These are phyloP conservation scores for Gobio gobio DNA, from an alignment of 2,113 vertebrate species.

Conservation along the genomic window DNA sequence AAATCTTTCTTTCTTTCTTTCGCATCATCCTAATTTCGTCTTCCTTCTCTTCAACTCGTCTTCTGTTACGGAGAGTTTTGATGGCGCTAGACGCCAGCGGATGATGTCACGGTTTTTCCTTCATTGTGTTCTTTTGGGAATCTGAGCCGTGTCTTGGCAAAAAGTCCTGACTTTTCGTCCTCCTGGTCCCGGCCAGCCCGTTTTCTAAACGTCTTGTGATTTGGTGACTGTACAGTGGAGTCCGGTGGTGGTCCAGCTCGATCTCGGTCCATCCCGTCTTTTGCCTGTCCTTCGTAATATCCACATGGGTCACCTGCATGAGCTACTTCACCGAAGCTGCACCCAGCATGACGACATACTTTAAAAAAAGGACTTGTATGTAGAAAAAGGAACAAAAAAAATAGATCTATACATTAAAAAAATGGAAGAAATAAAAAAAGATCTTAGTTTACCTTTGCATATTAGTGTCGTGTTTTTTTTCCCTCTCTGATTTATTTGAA, in stretches of 20 bases:
- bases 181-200: slow-evolving; percentile 49
- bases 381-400: slow-evolving; percentile 66
- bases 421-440: slow-evolving; percentile 76
- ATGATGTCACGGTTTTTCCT: slow-evolving; percentile 74
- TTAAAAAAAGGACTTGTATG: slow-evolving; percentile 75
- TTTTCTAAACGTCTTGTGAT: slow-evolving; percentile 56
- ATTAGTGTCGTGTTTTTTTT: slow-evolving; percentile 61
- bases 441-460: slow-evolving; percentile 80
- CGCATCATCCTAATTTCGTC: slow-evolving; percentile 25
- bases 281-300: slow-evolving; percentile 67
- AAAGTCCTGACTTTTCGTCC: slow-evolving; percentile 29
- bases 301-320: slow-evolving; percentile 76
- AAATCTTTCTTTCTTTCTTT: background rate
- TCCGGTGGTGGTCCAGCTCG: slow-evolving; percentile 36
- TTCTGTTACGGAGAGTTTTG: slow-evolving; percentile 49
- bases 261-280: slow-evolving; percentile 44
- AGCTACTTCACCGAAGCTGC: slow-evolving; percentile 78
- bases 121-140: slow-evolving; percentile 32
- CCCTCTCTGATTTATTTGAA: background rate
- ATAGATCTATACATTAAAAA: slow-evolving; percentile 69
- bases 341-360: slow-evolving; percentile 80
- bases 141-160: slow-evolving; percentile 39
- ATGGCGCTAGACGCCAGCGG: slow-evolving; percentile 78
- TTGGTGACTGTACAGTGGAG: slow-evolving; percentile 56
- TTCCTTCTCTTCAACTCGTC: slow-evolving; percentile 30